Evolutionary conservation across 2,113 vertebrate genomes (phyloP).

Genomic region (Apaloderma vittatum): DNA sequence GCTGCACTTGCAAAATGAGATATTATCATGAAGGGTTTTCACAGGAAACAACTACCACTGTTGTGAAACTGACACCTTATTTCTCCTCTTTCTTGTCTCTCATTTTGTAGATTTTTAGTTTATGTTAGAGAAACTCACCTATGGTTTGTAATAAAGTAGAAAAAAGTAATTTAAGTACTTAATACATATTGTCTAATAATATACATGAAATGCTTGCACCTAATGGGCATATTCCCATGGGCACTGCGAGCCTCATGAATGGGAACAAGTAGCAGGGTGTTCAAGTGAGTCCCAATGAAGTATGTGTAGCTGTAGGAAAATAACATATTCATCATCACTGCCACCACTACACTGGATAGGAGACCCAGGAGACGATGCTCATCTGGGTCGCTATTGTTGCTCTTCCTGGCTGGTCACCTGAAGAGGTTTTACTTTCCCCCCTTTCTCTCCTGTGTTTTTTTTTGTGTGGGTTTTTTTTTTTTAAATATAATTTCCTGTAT

Average conservation of each 20-base stretch:
- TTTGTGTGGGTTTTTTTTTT: background rate
- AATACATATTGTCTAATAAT: background rate
- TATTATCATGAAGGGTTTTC: background rate
- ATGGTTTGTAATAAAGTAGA: background rate
- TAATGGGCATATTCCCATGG: background rate
- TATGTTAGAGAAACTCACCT: background rate
- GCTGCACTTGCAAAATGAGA: background rate
- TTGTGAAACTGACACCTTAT: background rate
- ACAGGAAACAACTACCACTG: background rate
- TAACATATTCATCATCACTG: rapidly evolving
- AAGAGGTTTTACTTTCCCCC: background rate
- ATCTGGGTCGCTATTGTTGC: background rate
- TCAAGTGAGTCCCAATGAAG: rapidly evolving
- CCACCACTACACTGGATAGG: background rate
- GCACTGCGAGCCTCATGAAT: background rate
- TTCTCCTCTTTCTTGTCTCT: background rate
- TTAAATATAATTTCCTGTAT: background rate
- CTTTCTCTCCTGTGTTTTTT: rapidly evolving
- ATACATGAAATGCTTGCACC: background rate
- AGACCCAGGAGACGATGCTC: background rate
- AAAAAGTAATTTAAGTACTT: background rate
- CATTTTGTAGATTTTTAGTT: background rate
- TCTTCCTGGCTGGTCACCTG: background rate
- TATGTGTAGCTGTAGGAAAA: background rate
- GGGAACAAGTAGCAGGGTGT: background rate